Evolutionary conservation across 2,113 vertebrate species (phyloP), one percentile per base, ranked within the genome.

Genomic region (Nyctereutes procyonoides): DNA sequence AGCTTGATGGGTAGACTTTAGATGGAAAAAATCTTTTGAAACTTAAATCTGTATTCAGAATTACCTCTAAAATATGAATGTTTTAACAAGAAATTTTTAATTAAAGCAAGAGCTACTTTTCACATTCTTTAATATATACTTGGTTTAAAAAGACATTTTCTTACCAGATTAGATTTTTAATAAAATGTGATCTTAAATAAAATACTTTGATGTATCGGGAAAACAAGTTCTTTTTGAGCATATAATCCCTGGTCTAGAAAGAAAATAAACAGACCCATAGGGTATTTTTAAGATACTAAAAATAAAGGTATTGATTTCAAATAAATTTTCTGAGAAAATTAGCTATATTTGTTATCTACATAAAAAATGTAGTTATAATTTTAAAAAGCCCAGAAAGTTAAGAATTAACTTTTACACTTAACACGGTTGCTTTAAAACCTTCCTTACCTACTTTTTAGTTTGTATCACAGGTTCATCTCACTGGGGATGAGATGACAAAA

Each of bases 1-100:
- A 96, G 89, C 83, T 94, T 93, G 95, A 98, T 26, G 82, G 56
- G 83, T 84, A 89, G 32, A 90, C 82, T 98, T 93, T 48, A 73
- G n/a, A 92, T 94, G 62, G 79, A 77, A 48, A 90, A 38, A 30
- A 95, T 62, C 12, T 77, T 95, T 94, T 83, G 51, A 88, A 96
- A 83, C 48, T 30, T 63, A 77, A 35, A 88, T 1, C 8, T 93
- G 0, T 48, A 73, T 26, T 90, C n/a, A 81, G 60, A 94, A 92
- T 35, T 92, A 5, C 8, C 14, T 96, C 16, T 38, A 58, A 73
- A 94, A 95, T 22, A 95, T 38, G 19, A 86, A 93, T 71, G 35
- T 32, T 86, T 77, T 77, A 55, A 79, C 93, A 90, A 81, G 3
- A 63, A 96, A 79, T 35, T 98, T 81, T 4, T 43, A 94, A 53